Percentiles rank a stretch among this genome's conserved stretches.
Evolutionary conservation across 2,888 invertebrate species (phyloP).

Genomic region (Caenorhabditis sp.): DNA sequence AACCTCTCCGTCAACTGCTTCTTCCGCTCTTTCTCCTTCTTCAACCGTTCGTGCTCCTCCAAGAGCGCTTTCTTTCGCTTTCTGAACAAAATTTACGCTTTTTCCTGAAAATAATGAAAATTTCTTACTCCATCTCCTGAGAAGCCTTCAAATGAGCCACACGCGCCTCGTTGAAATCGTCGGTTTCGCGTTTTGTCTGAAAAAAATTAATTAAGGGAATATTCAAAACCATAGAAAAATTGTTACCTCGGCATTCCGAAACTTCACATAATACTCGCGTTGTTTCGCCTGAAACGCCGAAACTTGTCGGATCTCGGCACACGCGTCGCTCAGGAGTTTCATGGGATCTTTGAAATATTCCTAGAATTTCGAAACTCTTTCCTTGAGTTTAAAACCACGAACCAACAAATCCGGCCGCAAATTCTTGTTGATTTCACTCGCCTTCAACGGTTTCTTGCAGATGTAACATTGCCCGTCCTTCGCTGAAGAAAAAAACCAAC

Average conservation of each 20-base stretch:
- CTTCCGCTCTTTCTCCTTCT: constrained; percentile 29
- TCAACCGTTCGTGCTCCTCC: constrained; percentile 22
- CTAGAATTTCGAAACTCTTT: constrained; percentile 10
- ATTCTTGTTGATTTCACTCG: constrained; percentile 31
- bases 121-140: constrained; percentile 33
- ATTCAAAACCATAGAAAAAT: neutral
- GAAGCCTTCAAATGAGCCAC: constrained; percentile 9
- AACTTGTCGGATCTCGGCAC: constrained; percentile 26
- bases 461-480: constrained; percentile 19
- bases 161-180: constrained; percentile 13
- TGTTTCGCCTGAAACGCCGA: constrained; percentile 40
- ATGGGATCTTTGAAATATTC: constrained; percentile 43
- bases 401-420: constrained; percentile 34
- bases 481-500: constrained; percentile 37
- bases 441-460: constrained; percentile 37
- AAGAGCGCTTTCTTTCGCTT: constrained; percentile 19
- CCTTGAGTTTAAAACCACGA: neutral
- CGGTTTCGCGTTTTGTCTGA: constrained; percentile 29
- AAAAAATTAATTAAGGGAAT: neutral
- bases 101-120: neutral
- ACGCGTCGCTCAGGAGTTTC: neutral
- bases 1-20: constrained; percentile 23
- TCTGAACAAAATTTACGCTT: neutral
- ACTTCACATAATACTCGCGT: constrained; percentile 48
- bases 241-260: constrained; percentile 10